Evolutionary conservation across 1,140 invertebrate species (phyloP).

Genomic region (Thrips palmi): DNA sequence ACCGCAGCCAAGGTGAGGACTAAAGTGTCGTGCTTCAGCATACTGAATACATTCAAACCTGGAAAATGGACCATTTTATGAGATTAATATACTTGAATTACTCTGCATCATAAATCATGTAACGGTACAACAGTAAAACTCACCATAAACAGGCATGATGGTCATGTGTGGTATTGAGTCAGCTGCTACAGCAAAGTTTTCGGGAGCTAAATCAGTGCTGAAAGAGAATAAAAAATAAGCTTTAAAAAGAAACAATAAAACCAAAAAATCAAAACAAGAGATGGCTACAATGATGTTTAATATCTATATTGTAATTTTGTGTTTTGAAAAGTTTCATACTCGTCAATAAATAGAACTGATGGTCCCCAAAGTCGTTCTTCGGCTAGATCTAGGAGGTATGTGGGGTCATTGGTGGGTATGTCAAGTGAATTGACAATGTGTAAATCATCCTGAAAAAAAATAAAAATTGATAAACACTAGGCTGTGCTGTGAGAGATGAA

Average conservation of each 20-base stretch:
- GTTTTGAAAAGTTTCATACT: slow-evolving; percentile 34
- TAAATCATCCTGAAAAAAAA: slow-evolving; percentile 57
- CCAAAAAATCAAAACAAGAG: background rate
- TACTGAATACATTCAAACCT: too few relatives aligned
- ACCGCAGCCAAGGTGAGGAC: slow-evolving; percentile 73
- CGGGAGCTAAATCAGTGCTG: slow-evolving; percentile 68
- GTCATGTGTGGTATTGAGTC: slow-evolving; percentile 63
- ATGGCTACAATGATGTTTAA: background rate
- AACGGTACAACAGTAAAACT: slow-evolving; percentile 13
- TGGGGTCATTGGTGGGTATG: slow-evolving; percentile 62
- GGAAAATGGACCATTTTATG: too few relatives aligned
- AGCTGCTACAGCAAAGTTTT: slow-evolving; percentile 66
- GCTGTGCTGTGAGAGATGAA: background rate
- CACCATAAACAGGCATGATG: slow-evolving; percentile 89
- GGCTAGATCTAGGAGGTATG: slow-evolving; percentile 62
- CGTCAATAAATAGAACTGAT: slow-evolving; percentile 86
- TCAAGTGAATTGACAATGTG: slow-evolving; percentile 78
- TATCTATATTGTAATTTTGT: background rate
- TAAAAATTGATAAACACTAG: background rate
- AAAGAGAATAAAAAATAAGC: slow-evolving; percentile 24
- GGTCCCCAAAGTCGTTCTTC: slow-evolving; percentile 82
- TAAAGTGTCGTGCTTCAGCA: slow-evolving; percentile 91
- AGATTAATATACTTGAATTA: too few relatives aligned
- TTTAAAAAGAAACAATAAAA: slow-evolving; percentile 7
- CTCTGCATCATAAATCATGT: background rate